Percentiles rank a stretch among this genome's conserved stretches.
These are phyloP conservation scores for Brienomyrus longianalis DNA, from an alignment of 2,113 vertebrate species.

Conservation along the genomic window DNA sequence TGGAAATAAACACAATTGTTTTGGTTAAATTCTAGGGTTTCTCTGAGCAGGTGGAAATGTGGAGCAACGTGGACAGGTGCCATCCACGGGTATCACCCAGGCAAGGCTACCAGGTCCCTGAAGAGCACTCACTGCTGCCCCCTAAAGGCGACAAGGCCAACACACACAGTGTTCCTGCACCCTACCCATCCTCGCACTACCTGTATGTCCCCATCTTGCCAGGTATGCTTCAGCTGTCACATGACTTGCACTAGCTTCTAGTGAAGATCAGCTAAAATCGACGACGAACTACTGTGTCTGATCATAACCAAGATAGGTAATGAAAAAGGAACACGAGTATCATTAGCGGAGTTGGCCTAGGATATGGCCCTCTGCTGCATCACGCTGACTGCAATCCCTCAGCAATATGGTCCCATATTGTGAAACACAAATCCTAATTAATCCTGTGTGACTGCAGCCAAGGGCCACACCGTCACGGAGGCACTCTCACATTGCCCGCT, in stretches of 20 bases:
- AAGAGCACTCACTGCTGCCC: not conserved
- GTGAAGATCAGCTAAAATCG: not conserved
- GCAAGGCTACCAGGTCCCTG: not conserved
- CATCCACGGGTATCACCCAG: slow-evolving; percentile 2
- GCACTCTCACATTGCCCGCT: not conserved
- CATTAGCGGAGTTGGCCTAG: not conserved
- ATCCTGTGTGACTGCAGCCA: not conserved
- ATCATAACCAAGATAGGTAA: not conserved
- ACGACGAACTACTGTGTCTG: not conserved
- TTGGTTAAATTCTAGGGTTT: slow-evolving; percentile 21
- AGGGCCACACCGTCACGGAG: not conserved
- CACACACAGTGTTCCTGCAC: slow-evolving; percentile 34
- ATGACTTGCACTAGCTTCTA: slow-evolving; percentile 18
- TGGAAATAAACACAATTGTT: not conserved
- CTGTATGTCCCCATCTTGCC: slow-evolving; percentile 71
- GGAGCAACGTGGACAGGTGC: not conserved
- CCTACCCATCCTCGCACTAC: slow-evolving; percentile 61
- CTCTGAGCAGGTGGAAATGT: slow-evolving; percentile 4
- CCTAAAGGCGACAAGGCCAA: not conserved
- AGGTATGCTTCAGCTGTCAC: slow-evolving; percentile 53
- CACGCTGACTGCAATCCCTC: not conserved
- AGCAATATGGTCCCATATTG: slow-evolving; percentile 11
- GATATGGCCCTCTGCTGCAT: not conserved
- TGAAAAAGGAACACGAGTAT: not conserved
- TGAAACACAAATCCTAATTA: slow-evolving; percentile 12